A percentile compares a stretch with the other conserved stretches of the same genome.
Conservation (phyloP, 2,113 vertebrate species). For the Archilochus colubris region DNA sequence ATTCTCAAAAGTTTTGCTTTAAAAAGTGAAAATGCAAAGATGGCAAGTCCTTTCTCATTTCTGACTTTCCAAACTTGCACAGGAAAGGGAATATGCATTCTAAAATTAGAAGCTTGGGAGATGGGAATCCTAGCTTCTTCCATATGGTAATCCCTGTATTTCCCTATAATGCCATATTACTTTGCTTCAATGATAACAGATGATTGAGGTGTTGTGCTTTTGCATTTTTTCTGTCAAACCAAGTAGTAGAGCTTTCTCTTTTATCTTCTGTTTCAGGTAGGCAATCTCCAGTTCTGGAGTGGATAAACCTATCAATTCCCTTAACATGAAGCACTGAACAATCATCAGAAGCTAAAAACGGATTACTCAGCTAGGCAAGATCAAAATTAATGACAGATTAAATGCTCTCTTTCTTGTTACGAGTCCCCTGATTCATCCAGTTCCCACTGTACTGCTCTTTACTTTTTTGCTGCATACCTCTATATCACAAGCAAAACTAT, state of each 20-base stretch:
- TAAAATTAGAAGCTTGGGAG: not conserved
- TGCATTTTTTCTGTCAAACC: not conserved
- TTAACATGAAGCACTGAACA: not conserved
- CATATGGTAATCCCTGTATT: not conserved
- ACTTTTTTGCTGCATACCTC: not conserved
- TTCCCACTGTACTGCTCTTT: not conserved
- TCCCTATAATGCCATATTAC: not conserved
- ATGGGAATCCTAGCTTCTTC: not conserved
- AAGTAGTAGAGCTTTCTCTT: not conserved
- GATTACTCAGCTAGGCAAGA: conserved; percentile 21
- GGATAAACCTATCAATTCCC: conserved; percentile 8
- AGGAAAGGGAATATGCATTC: not conserved
- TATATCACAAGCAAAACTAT: not conserved
- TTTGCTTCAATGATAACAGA: not conserved
- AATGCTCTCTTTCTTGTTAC: not conserved
- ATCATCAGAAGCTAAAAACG: not conserved
- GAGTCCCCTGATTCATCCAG: conserved; percentile 22
- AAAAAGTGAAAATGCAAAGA: not conserved
- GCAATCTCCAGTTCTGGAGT: not conserved
- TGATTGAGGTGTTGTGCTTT: not conserved
- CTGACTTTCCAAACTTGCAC: not conserved
- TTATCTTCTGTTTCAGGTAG: not conserved
- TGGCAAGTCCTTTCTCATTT: not conserved
- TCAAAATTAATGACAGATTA: conserved; percentile 27
- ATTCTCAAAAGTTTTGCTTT: not conserved